Evolutionary conservation across 2,797 vertebrate species (phyloP).

Genomic region (Tamandua tetradactyla): DNA sequence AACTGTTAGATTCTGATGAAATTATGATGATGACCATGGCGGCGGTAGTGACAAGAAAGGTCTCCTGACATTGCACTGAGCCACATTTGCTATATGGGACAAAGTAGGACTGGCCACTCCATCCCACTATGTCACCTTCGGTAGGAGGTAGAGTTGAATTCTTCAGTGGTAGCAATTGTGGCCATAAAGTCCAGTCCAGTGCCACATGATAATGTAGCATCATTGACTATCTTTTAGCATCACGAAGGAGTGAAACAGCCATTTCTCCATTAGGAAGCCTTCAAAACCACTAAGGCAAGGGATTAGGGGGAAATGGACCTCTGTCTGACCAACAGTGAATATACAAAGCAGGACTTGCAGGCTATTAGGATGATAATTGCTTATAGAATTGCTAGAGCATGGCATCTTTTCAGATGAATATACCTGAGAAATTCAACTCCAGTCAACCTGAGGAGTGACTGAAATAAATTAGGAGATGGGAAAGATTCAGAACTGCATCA

Average conservation of each 20-base stretch:
- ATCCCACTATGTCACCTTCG: neutral
- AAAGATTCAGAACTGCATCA: slow-evolving; percentile 84
- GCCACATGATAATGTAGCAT: neutral
- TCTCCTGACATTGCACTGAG: neutral
- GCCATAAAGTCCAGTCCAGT: neutral
- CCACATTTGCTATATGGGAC: neutral
- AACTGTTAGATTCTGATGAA: neutral
- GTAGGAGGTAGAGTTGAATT: neutral
- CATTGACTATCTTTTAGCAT: neutral
- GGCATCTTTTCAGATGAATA: slow-evolving; percentile 82
- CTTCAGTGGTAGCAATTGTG: neutral
- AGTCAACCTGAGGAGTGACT: slow-evolving; percentile 82
- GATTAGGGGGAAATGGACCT: slow-evolving; percentile 61
- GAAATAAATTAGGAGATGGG: slow-evolving; percentile 87
- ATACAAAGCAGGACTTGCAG: slow-evolving; percentile 80
- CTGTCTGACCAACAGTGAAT: slow-evolving; percentile 75
- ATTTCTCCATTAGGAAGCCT: neutral
- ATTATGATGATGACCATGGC: neutral
- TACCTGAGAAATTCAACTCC: slow-evolving; percentile 86
- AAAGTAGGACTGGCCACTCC: neutral
- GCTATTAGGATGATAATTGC: slow-evolving; percentile 86
- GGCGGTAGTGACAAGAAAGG: neutral
- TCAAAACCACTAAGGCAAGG: slow-evolving; percentile 43
- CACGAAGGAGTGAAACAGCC: neutral
- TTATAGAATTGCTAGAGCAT: slow-evolving; percentile 85